These are phyloP conservation scores for Drosophila atripex DNA, from an alignment of 2,888 invertebrate genomes.

Conservation along the genomic window DNA sequence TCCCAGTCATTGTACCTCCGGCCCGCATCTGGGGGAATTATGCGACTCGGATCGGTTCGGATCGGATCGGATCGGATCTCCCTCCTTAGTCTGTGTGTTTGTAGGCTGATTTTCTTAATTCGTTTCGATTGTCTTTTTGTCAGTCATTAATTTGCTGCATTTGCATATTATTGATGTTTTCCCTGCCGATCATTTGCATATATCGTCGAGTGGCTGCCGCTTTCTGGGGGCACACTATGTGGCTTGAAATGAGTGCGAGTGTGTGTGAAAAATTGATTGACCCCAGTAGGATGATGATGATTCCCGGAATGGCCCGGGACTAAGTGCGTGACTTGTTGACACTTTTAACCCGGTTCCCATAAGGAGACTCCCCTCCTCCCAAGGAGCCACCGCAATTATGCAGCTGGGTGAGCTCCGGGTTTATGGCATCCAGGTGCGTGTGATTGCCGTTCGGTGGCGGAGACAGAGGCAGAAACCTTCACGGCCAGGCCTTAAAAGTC, in stretches of 20 bases:
- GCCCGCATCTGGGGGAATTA: conserved; percentile 71
- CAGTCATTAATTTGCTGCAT: conserved; percentile 79
- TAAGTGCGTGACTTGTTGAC: conserved; percentile 62
- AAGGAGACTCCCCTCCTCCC: conserved; percentile 28
- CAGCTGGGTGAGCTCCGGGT: conserved; percentile 48
- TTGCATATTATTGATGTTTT: conserved; percentile 78
- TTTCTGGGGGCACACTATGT: conserved; percentile 15
- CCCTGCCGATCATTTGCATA: conserved; percentile 64
- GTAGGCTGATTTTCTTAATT: conserved; percentile 70
- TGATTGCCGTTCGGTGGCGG: neutral
- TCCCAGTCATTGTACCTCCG: conserved; percentile 7
- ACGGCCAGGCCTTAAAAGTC: conserved; percentile 42
- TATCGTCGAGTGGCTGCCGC: conserved; percentile 21
- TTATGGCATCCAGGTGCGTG: conserved; percentile 68
- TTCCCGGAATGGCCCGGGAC: conserved; percentile 9
- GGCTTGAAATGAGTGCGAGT: conserved; percentile 37
- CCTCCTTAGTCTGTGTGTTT: conserved; percentile 50
- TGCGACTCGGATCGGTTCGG: conserved; percentile 43
- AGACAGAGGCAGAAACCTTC: conserved; percentile 11
- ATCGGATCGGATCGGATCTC: conserved; percentile 8
- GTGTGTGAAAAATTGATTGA: conserved; percentile 68
- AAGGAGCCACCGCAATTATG: conserved; percentile 54
- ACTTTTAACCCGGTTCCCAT: conserved; percentile 44
- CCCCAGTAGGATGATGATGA: conserved; percentile 13
- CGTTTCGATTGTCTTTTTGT: conserved; percentile 80